Conservation (phyloP, 2,113 vertebrate species). For the Parus major region DNA sequence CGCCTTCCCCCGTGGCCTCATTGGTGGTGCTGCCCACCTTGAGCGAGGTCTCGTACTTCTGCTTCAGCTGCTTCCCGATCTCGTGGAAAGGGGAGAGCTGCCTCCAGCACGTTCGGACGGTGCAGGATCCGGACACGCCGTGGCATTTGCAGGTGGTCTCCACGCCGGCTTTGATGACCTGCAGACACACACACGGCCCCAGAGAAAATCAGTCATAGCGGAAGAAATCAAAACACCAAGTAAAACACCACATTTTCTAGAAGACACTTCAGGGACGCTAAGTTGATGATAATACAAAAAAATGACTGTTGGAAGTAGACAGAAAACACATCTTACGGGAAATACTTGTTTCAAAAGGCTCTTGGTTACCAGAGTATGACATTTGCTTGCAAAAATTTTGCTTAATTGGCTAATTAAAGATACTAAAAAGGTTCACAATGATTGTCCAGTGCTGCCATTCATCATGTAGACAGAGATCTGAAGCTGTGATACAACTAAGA, state of each 20-base stretch:
- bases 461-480: background rate
- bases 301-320: background rate
- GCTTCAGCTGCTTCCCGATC: slow-evolving; percentile 94
- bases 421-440: background rate
- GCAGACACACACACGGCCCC: background rate
- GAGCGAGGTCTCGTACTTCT: slow-evolving; percentile 90
- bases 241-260: accelerated
- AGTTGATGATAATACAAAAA: background rate
- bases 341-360: background rate
- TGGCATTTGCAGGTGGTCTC: slow-evolving; percentile 99
- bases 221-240: background rate
- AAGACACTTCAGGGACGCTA: background rate
- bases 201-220: background rate
- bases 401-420: background rate
- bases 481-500: background rate
- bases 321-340: background rate
- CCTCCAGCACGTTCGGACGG: slow-evolving; percentile 95
- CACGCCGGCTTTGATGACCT: slow-evolving; percentile 96
- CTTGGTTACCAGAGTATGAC: background rate
- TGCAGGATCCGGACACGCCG: slow-evolving; percentile 94
- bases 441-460: background rate
- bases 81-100: slow-evolving; percentile 96
- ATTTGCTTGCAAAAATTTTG: background rate
- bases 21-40: slow-evolving; percentile 96
- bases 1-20: slow-evolving; percentile 91